These are phyloP conservation scores for Macrobrachium nipponense DNA, from an alignment of 1,140 invertebrate genomes.

Conservation along the genomic window DNA sequence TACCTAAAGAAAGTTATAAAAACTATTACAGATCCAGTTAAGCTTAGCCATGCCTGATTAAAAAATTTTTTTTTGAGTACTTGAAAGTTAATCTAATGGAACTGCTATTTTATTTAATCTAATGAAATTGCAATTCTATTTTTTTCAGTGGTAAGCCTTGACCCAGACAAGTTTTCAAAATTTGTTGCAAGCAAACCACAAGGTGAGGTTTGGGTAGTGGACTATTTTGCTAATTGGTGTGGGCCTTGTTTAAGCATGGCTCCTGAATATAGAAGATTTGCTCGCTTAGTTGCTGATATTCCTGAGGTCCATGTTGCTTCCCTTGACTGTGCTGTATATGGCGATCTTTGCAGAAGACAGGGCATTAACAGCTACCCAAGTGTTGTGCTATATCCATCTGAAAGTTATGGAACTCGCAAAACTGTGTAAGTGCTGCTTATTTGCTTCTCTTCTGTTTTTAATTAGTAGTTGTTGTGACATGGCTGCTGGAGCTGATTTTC, in stretches of 20 bases:
- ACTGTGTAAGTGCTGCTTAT: constrained; percentile 19
- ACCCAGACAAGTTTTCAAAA: constrained; percentile 38
- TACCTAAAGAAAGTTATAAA: too few species aligned
- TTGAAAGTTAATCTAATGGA: neutral
- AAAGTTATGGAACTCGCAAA: constrained; percentile 65
- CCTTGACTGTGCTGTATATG: constrained; percentile 84
- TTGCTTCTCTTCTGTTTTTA: neutral
- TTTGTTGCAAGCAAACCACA: constrained; percentile 37
- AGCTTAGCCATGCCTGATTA: neutral
- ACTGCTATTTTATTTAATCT: neutral
- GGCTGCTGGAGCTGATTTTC: neutral
- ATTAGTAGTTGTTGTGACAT: neutral
- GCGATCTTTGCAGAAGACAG: constrained; percentile 77
- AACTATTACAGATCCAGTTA: too few species aligned
- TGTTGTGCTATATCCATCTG: constrained; percentile 71
- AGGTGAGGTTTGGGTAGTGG: constrained; percentile 74
- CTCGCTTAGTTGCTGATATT: constrained; percentile 68
- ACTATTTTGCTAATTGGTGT: constrained; percentile 80
- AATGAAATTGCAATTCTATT: neutral
- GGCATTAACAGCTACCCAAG: constrained; percentile 79
- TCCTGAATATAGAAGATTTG: constrained; percentile 74
- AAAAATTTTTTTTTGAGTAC: neutral
- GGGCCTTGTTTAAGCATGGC: constrained; percentile 77
- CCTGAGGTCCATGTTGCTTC: constrained; percentile 77
- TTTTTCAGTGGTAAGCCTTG: constrained; percentile 53